Evolutionary conservation across 2,113 vertebrate genomes (phyloP), one percentile per base, ranked within the genome.

Genomic region (Pelecanus crispus): DNA sequence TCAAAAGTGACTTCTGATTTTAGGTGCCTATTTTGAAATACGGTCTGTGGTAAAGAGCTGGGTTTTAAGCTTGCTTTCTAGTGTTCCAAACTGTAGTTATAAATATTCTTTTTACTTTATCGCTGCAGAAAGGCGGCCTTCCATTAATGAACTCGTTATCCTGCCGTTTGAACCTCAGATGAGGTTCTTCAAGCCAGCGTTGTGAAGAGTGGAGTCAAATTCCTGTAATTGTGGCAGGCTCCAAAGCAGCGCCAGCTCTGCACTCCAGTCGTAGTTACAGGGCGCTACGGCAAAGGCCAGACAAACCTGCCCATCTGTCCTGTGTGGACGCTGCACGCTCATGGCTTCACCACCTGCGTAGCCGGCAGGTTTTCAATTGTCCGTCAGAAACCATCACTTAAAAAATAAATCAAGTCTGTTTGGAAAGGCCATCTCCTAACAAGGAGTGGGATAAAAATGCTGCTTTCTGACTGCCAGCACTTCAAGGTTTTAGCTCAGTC

Each of bases 401-500:
- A 82, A 55, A 29, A 44, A 44, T 13, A 14, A 44, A 0, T 3
- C 22, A 49, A 3, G 36, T 65, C 13, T n/a, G 45, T 36, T 74
- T 50, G 40, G 88, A 89, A 56, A 66, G 84, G 38, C 11, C 17
- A 10, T 36, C 17, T 65, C 32, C 78, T 61, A 63, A 52, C 36
- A 55, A 22, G 75, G 25, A 65, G 34, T 0, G 14, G n/a, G n/a
- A 25, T 63, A 63, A 47, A n/a, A 61, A 44, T 19, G 44, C 75
- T 81, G 75, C 44, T 12, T 29, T 77, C 56, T 8, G n/a, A 2
- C 73, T 73, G 72, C 82, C 75, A 74, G 47, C 44, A 18, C 93
- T 94, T 92, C 86, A 66, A 36, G 62, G 95, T 94, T 97, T 95
- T 77, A 96, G 70, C 67, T 94, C 58, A 81, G 93, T 29, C 84